Evolutionary conservation across 2,888 invertebrate genomes (phyloP).

Genomic region (Ormyrus pomaceus): DNA sequence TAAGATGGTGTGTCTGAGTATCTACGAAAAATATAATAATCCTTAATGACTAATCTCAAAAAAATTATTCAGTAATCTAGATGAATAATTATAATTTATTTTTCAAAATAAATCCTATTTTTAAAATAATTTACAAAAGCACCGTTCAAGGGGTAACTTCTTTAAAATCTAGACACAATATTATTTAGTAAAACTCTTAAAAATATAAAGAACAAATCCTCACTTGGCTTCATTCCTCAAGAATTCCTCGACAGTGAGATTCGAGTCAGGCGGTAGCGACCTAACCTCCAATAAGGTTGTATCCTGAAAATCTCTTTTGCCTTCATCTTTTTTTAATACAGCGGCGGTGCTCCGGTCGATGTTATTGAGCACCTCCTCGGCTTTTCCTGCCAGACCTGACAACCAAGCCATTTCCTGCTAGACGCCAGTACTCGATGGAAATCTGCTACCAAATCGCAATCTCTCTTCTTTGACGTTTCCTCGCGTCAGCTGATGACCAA

Average conservation of each 20-base stretch:
- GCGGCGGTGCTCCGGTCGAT: conserved; percentile 85
- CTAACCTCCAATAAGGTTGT: conserved; percentile 67
- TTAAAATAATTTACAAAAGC: background rate
- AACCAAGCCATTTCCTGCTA: conserved; percentile 81
- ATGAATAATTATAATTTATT: background rate
- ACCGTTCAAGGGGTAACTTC: too few relatives aligned
- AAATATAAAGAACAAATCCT: conserved; percentile 1
- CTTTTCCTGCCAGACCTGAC: conserved; percentile 83
- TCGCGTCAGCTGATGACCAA: conserved; percentile 8
- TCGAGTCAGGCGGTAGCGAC: conserved; percentile 62
- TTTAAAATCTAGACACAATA: background rate
- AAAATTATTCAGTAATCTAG: background rate
- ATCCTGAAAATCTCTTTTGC: conserved; percentile 64
- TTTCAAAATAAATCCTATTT: background rate
- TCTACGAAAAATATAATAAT: background rate
- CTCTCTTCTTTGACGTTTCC: background rate
- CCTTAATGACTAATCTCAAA: background rate
- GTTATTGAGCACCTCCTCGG: conserved; percentile 84
- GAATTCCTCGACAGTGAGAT: conserved; percentile 54
- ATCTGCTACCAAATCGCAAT: conserved; percentile 15
- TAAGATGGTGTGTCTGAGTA: conserved; percentile 29
- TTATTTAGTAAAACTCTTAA: background rate
- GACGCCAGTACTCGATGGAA: background rate
- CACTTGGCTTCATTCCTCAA: conserved; percentile 49
- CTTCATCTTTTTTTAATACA: conserved; percentile 76